Evolutionary conservation across 2,888 invertebrate genomes (phyloP).

Genomic region (Zelleria hepariella): DNA sequence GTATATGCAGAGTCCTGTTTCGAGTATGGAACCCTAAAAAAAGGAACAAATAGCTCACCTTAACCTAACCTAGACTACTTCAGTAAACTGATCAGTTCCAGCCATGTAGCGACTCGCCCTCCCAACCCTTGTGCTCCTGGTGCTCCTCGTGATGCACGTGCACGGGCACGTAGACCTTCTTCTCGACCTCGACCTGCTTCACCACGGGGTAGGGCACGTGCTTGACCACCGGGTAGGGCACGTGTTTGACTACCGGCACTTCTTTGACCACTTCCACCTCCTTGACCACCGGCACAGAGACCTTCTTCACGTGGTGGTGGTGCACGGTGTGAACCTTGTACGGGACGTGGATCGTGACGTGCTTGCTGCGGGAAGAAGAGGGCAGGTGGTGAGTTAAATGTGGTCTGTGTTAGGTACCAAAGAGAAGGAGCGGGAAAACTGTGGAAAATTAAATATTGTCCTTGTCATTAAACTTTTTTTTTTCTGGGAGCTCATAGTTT

Average conservation of each 20-base stretch:
- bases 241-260: constrained; percentile 54
- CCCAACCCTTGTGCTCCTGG: constrained; percentile 52
- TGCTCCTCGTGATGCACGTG: constrained; percentile 23
- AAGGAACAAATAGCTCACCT: constrained; percentile 27
- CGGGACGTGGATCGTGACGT: constrained; percentile 63
- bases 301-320: constrained; percentile 62
- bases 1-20: neutral
- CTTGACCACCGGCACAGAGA: constrained; percentile 56
- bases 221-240: constrained; percentile 41
- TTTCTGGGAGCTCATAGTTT: no score
- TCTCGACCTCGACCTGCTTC: constrained; percentile 10
- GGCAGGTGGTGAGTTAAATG: neutral
- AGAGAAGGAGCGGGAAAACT: no score
- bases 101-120: constrained; percentile 61
- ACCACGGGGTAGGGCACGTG: constrained; percentile 9
- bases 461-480: no score
- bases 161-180: constrained; percentile 11
- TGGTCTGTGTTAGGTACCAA: no score
- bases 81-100: constrained; percentile 49
- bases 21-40: neutral
- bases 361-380: constrained; percentile 51
- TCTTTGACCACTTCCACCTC: constrained; percentile 61
- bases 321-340: constrained; percentile 64
- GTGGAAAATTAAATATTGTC: no score
- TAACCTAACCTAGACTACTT: constrained; percentile 27